Evolutionary conservation across 1,140 invertebrate genomes (phyloP).

Genomic region (Atopsyche davidsoni): DNA sequence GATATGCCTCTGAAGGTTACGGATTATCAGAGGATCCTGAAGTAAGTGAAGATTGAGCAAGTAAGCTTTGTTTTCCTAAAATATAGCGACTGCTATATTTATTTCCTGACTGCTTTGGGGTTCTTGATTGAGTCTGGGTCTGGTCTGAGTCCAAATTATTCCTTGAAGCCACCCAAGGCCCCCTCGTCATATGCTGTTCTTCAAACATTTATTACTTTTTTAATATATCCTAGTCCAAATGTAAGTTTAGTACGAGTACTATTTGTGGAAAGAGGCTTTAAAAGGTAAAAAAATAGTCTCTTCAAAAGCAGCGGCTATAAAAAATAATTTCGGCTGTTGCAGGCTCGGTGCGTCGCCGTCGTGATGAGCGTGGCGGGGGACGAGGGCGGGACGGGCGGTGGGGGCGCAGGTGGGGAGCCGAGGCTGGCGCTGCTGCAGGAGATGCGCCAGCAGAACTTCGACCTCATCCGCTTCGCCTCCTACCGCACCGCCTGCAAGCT

Average conservation of each 20-base stretch:
- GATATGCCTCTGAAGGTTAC: no score
- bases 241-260: background rate
- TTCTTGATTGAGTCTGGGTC: no score
- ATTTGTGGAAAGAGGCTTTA: background rate
- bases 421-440: conserved; percentile 70
- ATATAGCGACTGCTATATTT: no score
- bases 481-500: conserved; percentile 96
- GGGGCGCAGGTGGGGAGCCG: conserved; percentile 45
- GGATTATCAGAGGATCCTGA: no score
- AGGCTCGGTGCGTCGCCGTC: background rate
- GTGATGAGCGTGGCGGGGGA: conserved; percentile 29
- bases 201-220: no score
- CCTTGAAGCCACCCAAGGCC: no score
- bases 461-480: conserved; percentile 92
- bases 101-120: no score
- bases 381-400: conserved; percentile 29
- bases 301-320: background rate
- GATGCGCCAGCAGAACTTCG: conserved; percentile 87
- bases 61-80: no score
- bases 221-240: background rate
- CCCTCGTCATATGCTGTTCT: no score
- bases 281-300: no score
- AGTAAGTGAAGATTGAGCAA: no score
- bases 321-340: background rate
- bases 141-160: no score